Percentiles rank a stretch among this genome's conserved stretches.
Evolutionary conservation across 2,113 vertebrate species (phyloP).

Genomic region (Amia ocellicauda): DNA sequence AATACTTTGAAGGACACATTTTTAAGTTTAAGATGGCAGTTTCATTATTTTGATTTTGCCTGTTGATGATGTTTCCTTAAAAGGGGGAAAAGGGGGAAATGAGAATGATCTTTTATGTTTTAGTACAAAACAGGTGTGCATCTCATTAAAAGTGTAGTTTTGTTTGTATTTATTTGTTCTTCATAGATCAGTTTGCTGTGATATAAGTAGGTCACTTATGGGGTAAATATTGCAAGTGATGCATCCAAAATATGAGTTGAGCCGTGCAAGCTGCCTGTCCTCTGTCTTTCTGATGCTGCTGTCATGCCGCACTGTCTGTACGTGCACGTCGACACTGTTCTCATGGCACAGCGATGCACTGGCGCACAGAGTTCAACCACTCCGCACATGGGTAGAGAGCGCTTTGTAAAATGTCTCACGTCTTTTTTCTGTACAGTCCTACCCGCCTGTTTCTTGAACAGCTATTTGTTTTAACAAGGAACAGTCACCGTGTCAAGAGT

Average conservation of each 20-base stretch:
- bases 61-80: too few species aligned
- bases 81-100: too few species aligned
- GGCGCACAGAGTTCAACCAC: constrained; percentile 64
- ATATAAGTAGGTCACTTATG: too few species aligned
- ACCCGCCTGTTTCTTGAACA: not conserved
- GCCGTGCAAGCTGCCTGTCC: not conserved
- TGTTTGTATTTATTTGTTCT: too few species aligned
- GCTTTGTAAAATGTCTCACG: constrained; percentile 11
- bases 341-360: constrained; percentile 82
- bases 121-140: too few species aligned
- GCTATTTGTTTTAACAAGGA: not conserved
- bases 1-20: too few species aligned
- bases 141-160: too few species aligned
- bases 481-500: not conserved
- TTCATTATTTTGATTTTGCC: too few species aligned
- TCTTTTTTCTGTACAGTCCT: not conserved
- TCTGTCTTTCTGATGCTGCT: constrained; percentile 7
- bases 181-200: too few species aligned
- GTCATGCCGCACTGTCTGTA: constrained; percentile 69
- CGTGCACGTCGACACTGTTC: constrained; percentile 75
- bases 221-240: constrained; percentile 1
- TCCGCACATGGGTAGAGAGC: constrained; percentile 45
- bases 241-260: not conserved
- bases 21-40: too few species aligned
- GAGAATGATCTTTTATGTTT: too few species aligned